Base-by-base conservation (phyloP, 2,888 invertebrate species). In the Rhimphoctona megacephalus region DNA sequence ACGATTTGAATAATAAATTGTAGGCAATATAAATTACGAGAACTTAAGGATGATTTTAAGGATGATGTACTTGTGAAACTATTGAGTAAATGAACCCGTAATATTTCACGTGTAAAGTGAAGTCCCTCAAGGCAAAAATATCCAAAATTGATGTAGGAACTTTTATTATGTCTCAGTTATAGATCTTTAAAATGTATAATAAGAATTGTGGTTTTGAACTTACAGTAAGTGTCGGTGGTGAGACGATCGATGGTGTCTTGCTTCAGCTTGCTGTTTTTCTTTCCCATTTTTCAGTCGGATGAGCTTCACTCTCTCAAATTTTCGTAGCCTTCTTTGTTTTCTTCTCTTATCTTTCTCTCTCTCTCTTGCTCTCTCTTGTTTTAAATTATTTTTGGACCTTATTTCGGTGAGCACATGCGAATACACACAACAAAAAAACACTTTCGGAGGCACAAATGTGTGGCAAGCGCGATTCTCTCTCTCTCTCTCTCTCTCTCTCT, bases 251-350 rank as follows among this genome's bases (percentile, higher is more conserved):
- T 98, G 92, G 98, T 98, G 94, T 98, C 98, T 95, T 98, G 97
- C 96, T 98, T 98, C 95, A 99, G 97, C 96, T 99, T 99, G 84
- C 98, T 98, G 94, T 98, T 98, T 95, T 98, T 98, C 96, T 98
- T 98, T 93, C 98, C 98, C 99, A 99, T 99, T 92, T 95, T 96
- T 90, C 90, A 86, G 77, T 77, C 84, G 76, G 74, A 66, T 30
- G 43, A 61, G 70, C 70, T 81, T 81, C 84, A 85, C 84, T 87
- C 83, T 87, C 83, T 80, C 83, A 70, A 74, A 77, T 76, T 76
- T 76, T 74, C 79, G 67, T 64, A 61, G 61, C 25, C 72, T 54
- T 49, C 70, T 83, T 70, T 72, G 69, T 72, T 78, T 74, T 77
- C 64, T 85, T 77, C 82, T 77, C 74, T 80, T 72, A n/a, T n/a